Base-by-base conservation (phyloP, 2,888 invertebrate species). In the Drosophila mercatorum region DNA sequence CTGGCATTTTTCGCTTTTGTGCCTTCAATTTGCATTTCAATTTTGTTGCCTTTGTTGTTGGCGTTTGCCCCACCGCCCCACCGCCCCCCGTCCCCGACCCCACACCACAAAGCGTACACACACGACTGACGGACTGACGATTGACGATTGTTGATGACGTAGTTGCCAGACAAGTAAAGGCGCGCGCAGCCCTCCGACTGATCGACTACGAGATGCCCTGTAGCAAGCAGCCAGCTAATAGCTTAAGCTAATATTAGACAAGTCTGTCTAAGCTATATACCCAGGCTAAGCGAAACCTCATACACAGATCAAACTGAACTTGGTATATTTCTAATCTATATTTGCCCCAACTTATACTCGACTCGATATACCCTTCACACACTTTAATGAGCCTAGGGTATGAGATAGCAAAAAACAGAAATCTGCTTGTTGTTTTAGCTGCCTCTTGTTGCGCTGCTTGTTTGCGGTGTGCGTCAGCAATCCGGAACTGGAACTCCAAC, bases 1-100 rank as follows among this genome's bases (percentile, higher is more conserved):
- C 69, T 78, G 63, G 62, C 69, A 59, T 66, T 77, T 82, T 82
- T 79, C 64, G 86, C 86, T 88, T 85, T 85, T 82, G 80, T 83
- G 86, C 80, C 72, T 88, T 88, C 79, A 88, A 83, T 83, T 88
- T 83, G 88, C 88, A 83, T 88, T 88, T 77, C 68, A 85, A 82
- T 83, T 88, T 81, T 49, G 69, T 43, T 71, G 67, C 62, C 71
- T 59, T 65, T 58, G 59, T 56, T 61, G 56, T 53, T 62, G 55
- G 53, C 46, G 28, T 55, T 57, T 49, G 28, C 31, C 17, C 49
- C 28, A 53, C 11, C 1, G 26, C 61, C 12, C 0, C 31, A 5
- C 7, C 22, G 14, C 43, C 36, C 56, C 34, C 55, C 26, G 2
- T 2, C 26, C 36, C 38, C 61, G 7, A 3, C 26, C 3, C 17